Evolutionary conservation across 2,888 invertebrate genomes (phyloP), one percentile per base, ranked within the genome.

Genomic region (Allophyes oxyacanthae): DNA sequence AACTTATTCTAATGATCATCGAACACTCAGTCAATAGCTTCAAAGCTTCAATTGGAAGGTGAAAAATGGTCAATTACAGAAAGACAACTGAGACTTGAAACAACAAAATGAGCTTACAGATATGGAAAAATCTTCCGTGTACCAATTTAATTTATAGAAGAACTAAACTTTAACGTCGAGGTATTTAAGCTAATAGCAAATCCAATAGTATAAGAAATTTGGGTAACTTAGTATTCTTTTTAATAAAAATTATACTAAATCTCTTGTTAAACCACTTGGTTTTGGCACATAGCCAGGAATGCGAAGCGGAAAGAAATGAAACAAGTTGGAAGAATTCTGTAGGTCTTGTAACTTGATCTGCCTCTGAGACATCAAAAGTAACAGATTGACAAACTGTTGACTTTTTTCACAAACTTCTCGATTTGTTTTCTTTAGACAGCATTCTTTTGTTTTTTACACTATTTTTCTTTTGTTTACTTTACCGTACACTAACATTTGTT

Each of bases 201-300:
- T 15, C 11, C 59, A 52, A 32, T 58, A 46, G 33, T 49, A 49
- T 30, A 45, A 51, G 51, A 40, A 45, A 51, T 65, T 58, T 3
- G 7, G 51, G 50, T 25, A 33, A 40, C 40, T 48, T 28, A 55
- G 44, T 46, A 48, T 51, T 57, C 46, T 63, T 60, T 71, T 75
- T 55, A 53, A 32, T 71, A 51, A 51, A 58, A 65, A 53, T 36
- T 28, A 51, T 33, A 60, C 57, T 37, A 72, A 72, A 72, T 64
- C 49, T 45, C 67, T 32, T 33, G 64, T 37, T 51, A 75, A 60
- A 25, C 48, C 7, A 42, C 45, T 60, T 44, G 49, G 63, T 56
- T 59, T 56, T 73, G 72, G 72, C 76, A 32, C 56, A 25, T 34
- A 33, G 73, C 72, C 72, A 73, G 49, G 36, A 64, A 55, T 54